These are phyloP conservation scores for Eudemis profundana DNA, from an alignment of 2,888 invertebrate species.

Conservation along the genomic window DNA sequence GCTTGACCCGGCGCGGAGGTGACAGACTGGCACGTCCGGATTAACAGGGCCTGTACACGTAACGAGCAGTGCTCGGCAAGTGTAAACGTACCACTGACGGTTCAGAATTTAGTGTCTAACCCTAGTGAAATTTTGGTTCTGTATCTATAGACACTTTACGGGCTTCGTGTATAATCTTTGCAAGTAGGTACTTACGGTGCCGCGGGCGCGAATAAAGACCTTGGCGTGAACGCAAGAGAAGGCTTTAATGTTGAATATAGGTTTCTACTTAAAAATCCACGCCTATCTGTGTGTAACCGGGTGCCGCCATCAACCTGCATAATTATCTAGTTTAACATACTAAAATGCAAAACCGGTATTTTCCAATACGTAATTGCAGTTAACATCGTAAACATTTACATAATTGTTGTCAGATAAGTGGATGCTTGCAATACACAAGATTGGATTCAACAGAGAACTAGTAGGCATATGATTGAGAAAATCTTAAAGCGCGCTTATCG, in stretches of 20 bases:
- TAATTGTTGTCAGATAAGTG: not conserved
- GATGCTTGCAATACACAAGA: not conserved
- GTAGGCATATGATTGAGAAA: too few relatives aligned
- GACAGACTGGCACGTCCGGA: slow-evolving; percentile 25
- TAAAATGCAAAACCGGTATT: not conserved
- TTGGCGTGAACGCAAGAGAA: too few relatives aligned
- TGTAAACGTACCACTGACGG: not conserved
- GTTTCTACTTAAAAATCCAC: slow-evolving; percentile 3
- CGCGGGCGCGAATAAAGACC: too few relatives aligned
- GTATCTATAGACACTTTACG: too few relatives aligned
- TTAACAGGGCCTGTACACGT: slow-evolving; percentile 13
- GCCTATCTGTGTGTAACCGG: not conserved
- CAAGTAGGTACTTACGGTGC: too few relatives aligned
- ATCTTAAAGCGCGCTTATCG: too few relatives aligned
- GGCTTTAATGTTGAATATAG: not conserved
- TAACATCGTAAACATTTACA: not conserved
- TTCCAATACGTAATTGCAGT: not conserved
- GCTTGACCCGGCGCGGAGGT: slow-evolving; percentile 36
- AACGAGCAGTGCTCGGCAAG: not conserved
- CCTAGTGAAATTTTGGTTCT: too few relatives aligned
- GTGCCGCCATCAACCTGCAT: not conserved
- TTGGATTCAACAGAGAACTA: too few relatives aligned
- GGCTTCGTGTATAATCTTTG: too few relatives aligned
- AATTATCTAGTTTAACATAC: not conserved
- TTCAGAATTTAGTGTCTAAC: too few relatives aligned